Evolutionary conservation across 2,888 invertebrate genomes (phyloP), one percentile per base, ranked within the genome.

Genomic region (Pyralis farinalis): DNA sequence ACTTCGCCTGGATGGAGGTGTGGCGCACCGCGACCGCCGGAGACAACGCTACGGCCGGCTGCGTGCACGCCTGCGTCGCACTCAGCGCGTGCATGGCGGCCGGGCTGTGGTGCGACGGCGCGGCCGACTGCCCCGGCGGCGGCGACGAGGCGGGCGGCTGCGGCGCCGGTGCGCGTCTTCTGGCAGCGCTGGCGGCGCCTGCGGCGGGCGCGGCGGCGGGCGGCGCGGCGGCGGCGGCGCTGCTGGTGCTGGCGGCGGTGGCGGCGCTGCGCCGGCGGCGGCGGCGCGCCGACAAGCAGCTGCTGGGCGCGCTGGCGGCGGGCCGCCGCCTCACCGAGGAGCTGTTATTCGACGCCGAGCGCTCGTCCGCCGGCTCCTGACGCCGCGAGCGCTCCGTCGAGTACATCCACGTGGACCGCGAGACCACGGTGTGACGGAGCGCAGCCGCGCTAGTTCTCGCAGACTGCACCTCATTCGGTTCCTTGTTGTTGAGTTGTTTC

Each of bases 381-480:
- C 96, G 96, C 70, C 95, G 95, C 86, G 93, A 93, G 78, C 94
- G 95, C 90, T 94, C 95, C 91, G 96, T 96, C 92, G 96, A 96
- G 83, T 96, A 95, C 86, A 96, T 96, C 76, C 96, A 96, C 88
- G 95, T 96, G 90, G 96, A 97, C 90, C 94, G 96, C 81, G 96
- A 96, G 90, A 96, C 96, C 78, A 96, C 96, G 68, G 96, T 97
- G 91, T 95, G 93, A 94, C 90, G 81, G 78, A 71, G 78, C 77
- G 81, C 77, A n/a, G 12, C 33, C 34, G 35, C 16, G 20, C 30
- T 16, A 25, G 34, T 36, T 25, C 25, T 38, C 32, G 16, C 21
- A 28, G 10, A 38, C 37, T 38, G 30, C 25, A n/a, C 31, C 10
- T 21, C 25, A 32, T 32, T 38, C 27, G 32, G 12, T 25, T 33